Base-by-base conservation (phyloP, 2,797 vertebrate genomes). In the Melanogrammus aeglefinus region DNA sequence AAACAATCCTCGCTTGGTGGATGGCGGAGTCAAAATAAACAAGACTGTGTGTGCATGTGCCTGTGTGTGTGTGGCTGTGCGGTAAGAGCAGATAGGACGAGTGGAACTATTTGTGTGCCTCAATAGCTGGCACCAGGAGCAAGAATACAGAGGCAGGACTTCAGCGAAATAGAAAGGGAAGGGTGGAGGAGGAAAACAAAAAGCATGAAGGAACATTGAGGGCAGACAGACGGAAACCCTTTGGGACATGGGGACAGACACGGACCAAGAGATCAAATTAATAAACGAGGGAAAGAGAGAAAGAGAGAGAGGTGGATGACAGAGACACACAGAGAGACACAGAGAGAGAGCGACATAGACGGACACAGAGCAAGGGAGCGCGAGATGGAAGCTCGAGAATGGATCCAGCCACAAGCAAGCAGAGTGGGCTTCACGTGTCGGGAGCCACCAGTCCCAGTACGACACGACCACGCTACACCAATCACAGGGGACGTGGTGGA, bases 1-100 rank as follows among this genome's bases (percentile, higher is more conserved):
- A 10, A 69, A 47, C 41, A 86, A 87, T 80, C 73, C 84, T 84
- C 81, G 73, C 72, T 74, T n/a, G 75, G 81, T 86, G 84, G 83
- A 79, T 47, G 80, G 75, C 83, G 77, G 76, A 83, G 74, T 70
- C 75, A 51, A 38, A 12, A 76, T 80, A 82, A 78, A 76, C 18
- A 72, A 33, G 70, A 29, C 74, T 13, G 29, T n/a, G 57, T 57
- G 57, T 63, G 57, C 21, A 24, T 24, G 66, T 10, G 66, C 24
- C 3, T 1, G 57, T 29, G 29, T 21, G 57, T 21, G 63, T 24
- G 69, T 70, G 24, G 31, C 36, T 38, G 33, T 21, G 31, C 14
- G 4, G 75, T 27, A 18, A 12, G 71, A 8, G 29, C 14, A 33
- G 33, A 13, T 51, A 51, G 71, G 14, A 69, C 35, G 39, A 39